These are phyloP conservation scores for Anableps anableps DNA, from an alignment of 2,797 vertebrate genomes.

Conservation along the genomic window DNA sequence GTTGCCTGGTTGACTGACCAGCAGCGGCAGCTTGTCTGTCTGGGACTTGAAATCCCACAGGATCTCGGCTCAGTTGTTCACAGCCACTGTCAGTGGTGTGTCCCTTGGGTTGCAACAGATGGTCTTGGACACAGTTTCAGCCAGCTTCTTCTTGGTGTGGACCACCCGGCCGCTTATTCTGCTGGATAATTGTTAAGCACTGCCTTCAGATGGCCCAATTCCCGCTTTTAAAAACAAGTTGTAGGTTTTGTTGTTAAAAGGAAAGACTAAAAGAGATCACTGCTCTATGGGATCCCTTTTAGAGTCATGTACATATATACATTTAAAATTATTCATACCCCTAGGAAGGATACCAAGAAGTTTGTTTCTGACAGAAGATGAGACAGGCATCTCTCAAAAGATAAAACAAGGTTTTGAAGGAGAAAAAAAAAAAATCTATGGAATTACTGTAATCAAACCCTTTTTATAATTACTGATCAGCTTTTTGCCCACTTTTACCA, in stretches of 20 bases:
- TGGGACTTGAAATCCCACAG: slow-evolving; percentile 9
- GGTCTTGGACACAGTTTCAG: slow-evolving; percentile 10
- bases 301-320: neutral
- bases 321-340: neutral
- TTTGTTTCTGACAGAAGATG: neutral
- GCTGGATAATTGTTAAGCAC: neutral
- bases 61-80: slow-evolving; percentile 2
- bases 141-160: neutral
- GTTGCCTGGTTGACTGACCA: neutral
- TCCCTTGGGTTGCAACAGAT: slow-evolving; percentile 1
- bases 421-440: too few species aligned
- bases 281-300: neutral
- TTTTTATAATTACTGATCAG: neutral
- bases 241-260: neutral
- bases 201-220: neutral
- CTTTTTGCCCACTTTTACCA: neutral
- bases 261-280: neutral
- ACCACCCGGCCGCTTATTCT: neutral
- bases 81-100: slow-evolving; percentile 6
- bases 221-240: neutral
- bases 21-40: slow-evolving; percentile 11
- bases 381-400: neutral
- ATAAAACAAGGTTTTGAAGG: neutral
- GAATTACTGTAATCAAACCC: neutral
- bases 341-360: neutral